Base-by-base conservation (phyloP, 1,140 invertebrate species). In the Aphidius gifuensis region DNA sequence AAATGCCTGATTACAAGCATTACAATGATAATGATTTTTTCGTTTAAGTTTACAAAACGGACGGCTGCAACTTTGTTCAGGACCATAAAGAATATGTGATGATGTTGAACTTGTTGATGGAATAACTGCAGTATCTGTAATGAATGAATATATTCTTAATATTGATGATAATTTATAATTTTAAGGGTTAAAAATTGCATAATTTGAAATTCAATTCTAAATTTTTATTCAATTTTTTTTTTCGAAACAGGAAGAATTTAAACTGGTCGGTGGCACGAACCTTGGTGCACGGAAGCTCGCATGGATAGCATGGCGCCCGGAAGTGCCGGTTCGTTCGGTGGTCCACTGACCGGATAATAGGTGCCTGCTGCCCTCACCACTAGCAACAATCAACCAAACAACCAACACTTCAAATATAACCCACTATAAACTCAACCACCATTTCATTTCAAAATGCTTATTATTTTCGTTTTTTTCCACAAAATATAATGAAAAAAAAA, bases 351-450 rank as follows among this genome's bases (percentile, higher is more conserved):
- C 72, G 93, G 93, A 83, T 92, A 96, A 85, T 92, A 96, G 80
- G 92, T 96, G 78, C 93, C 93, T 72, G 91, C 87, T 79, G 93
- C 91, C 88, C 92, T 95, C 83, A 94, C 91, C 85, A 93, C 90
- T 91, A 88, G 80, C 87, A 89, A 83, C 78, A 85, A 86, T 83
- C 83, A 82, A 85, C 79, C 78, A 84, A 54, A 81, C 78, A 80
- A 80, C 78, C 79, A 80, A 81, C 77, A 80, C 79, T 81, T 81
- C 77, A 81, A 81, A 80, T 78, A 73, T 79, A 80, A 79, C 72
- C 23, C 23, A 32, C 23, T 32, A 32, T 32, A 32, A 32, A 32
- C 23, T 32, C 23, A 76, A 78, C 78, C 79, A 72, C 69, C 68
- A 68, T 64, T 71, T 66, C 49, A 49, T 39, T 16, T 47, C 49